Evolutionary conservation across 2,888 invertebrate species (phyloP), one percentile per base, ranked within the genome.

Genomic region (Plutella xylostella): DNA sequence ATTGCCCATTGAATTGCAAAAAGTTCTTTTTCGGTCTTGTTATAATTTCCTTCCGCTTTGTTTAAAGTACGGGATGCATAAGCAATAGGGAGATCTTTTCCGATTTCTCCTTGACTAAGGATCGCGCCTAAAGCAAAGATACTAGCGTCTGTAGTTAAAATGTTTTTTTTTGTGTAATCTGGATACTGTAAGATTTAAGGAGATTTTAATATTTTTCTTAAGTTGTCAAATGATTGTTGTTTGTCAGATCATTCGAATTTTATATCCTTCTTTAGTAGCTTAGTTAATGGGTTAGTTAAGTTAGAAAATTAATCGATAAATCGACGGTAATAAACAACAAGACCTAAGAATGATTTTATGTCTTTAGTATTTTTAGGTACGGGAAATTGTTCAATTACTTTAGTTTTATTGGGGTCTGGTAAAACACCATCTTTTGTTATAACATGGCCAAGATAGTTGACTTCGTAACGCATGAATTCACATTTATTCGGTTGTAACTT

Each of bases 371-470:
- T 54, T 51, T 57, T 55, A 6, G 65, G 62, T 33, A 52, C 44
- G 12, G 62, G 61, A 45, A 60, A 64, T 1, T 60, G 49, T 9
- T 6, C n/a, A 15, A 38, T 55, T 3, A 56, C 53, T 43, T 49
- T 40, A 12, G 57, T 47, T 53, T 63, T 62, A 5, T 57, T 53
- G 1, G 64, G 64, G 46, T 69, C 63, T 2, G 73, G 68, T 17
- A 6, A 15, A 6, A 42, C 33, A 20, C 42, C 33, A 11, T 42
- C 6, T 3, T 42, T 30, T 4, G 30, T 30, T 7, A 40, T 28
- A 28, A 28, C 28, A 28, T 25, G 30, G 12, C 39, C 40, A 17
- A 40, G 28, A 15, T 40, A 40, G 3, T 9, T 14, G 17, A 40
- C 40, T 28, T 40, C 40, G 3, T 28, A 7, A 18, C 30, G 25